phyloP scores from a whole-genome alignment of 2,113 vertebrate genomes.

The Chaetura pelagica region DNA sequence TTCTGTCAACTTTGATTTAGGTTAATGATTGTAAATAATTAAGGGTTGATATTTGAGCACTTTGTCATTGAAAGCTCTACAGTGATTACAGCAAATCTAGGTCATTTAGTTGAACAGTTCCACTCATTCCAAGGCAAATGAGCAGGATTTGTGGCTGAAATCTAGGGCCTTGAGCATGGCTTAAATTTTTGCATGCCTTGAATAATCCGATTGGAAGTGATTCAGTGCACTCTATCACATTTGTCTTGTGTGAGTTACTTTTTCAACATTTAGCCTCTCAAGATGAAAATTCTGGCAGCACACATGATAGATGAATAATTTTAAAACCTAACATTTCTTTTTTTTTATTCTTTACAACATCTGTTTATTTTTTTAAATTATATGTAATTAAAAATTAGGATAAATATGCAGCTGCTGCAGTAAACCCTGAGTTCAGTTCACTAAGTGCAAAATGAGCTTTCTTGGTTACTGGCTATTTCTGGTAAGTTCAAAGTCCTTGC shows the following conservation, averaged over 20 bases:
- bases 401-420: not conserved
- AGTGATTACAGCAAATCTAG: not conserved
- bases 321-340: not conserved
- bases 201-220: not conserved
- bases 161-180: not conserved
- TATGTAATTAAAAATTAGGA: not conserved
- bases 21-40: constrained; percentile 36
- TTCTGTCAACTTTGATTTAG: constrained; percentile 5
- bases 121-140: constrained; percentile 19
- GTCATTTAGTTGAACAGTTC: not conserved
- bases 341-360: not conserved
- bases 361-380: not conserved
- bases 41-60: not conserved
- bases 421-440: not conserved
- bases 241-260: not conserved
- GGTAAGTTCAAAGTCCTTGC: not conserved
- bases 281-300: not conserved
- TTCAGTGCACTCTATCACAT: not conserved
- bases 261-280: not conserved
- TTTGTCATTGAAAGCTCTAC: not conserved
- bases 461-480: not conserved
- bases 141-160: constrained; percentile 11
- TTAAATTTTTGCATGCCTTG: not conserved
- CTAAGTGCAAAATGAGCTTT: not conserved
- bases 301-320: not conserved